Base-by-base conservation (phyloP, 2,113 vertebrate genomes). In the Tragulus kanchil region DNA sequence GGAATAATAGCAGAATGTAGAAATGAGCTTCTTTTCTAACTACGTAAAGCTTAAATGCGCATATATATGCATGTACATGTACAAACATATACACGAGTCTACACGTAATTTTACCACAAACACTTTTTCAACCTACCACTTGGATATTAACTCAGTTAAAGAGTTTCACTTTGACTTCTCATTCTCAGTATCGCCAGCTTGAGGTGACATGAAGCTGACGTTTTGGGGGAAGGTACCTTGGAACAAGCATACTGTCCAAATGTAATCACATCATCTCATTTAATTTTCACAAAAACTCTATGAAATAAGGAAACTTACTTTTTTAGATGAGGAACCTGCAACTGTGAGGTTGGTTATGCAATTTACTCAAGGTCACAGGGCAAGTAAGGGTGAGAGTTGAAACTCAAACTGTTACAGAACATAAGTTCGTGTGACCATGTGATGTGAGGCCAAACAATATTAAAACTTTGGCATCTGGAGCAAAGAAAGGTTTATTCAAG, bases 221-320 rank as follows among this genome's bases (percentile, higher is more conserved):
- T 86, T 96, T 95, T 61, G 31, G 61, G 71, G 83, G 26, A 62
- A 69, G 42, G 28, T 12, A 75, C 31, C 64, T 11, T 83, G 28
- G 36, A 69, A 25, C 52, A 86, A 56, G 62, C 15, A 85, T 52
- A 75, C 50, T 89, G 28, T 96, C 62, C 93, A 17, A 75, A 77
- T 54, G 88, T 81, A 96, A 69, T 58, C 54, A 58, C 11, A 59
- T 50, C 19, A 12, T 82, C 52, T 71, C 71, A 87, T 69, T 96
- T 96, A 81, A 92, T 73, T 42, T 36, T 85, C 64, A 62, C 1
- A 13, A 26, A 69, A 84, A 48, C 19, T 36, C 3, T 62, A 3
- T 19, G 64, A 59, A 15, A 64, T 48, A 36, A 48, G 28, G 13
- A 56, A 75, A 36, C 62, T 48, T 21, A 26, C n/a, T 45, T 84